These are phyloP conservation scores for Aphidoletes aphidimyza DNA, from an alignment of 2,888 invertebrate species.

Conservation along the genomic window DNA sequence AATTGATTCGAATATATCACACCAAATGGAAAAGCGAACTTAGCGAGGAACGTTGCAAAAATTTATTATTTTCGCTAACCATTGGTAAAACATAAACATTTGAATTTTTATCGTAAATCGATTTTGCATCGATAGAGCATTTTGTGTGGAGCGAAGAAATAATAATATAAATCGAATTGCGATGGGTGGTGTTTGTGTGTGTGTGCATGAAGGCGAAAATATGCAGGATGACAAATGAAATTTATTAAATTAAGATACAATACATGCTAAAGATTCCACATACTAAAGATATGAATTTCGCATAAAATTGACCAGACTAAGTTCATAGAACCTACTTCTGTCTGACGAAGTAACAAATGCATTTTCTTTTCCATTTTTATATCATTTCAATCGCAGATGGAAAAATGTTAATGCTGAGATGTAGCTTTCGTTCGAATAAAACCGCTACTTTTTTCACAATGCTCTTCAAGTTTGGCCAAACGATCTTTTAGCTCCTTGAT, in stretches of 20 bases:
- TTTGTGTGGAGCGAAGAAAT: not conserved
- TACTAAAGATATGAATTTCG: not conserved
- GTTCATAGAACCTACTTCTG: constrained; percentile 52
- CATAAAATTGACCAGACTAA: not conserved
- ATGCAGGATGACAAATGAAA: too few species aligned
- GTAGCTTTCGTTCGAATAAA: not conserved
- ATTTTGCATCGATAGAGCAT: not conserved
- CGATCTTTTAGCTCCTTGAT: not conserved
- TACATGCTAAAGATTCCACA: not conserved
- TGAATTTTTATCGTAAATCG: too few species aligned
- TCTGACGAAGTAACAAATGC: not conserved
- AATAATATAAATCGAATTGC: too few species aligned
- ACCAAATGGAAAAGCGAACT: too few species aligned
- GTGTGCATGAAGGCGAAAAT: too few species aligned
- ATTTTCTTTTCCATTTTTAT: too few species aligned
- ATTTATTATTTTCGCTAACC: too few species aligned
- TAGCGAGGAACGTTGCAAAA: too few species aligned
- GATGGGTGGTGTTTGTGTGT: not conserved
- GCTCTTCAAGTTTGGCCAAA: not conserved
- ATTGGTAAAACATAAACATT: too few species aligned
- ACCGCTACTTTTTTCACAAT: constrained; percentile 1
- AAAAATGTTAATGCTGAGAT: not conserved
- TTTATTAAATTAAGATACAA: not conserved
- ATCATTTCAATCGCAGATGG: too few species aligned
- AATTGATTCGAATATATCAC: too few species aligned